Conservation (phyloP, 2,888 invertebrate species). For the Azorinus chamasolen region DNA sequence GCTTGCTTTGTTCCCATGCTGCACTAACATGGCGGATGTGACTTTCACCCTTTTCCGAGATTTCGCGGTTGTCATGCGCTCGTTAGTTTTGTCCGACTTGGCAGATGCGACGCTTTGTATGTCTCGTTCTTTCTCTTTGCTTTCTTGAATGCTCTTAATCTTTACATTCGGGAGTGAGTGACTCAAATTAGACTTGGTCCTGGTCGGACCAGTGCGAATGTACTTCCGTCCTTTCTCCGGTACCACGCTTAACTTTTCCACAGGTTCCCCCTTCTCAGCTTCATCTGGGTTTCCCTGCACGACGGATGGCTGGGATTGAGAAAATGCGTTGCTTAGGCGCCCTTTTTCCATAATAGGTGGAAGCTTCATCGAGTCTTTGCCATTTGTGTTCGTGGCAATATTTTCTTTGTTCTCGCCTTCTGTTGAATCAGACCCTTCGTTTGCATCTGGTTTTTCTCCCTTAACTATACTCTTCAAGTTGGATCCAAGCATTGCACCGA, state of each 20-base stretch:
- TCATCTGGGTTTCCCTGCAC: constrained; percentile 48
- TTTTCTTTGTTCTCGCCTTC: constrained; percentile 37
- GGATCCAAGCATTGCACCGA: constrained; percentile 59
- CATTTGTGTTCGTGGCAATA: not conserved
- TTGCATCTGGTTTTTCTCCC: constrained; percentile 49
- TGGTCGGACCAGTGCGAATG: constrained; percentile 51
- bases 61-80: constrained; percentile 42
- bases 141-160: constrained; percentile 12
- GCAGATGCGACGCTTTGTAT: constrained; percentile 48
- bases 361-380: constrained; percentile 50
- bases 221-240: constrained; percentile 54
- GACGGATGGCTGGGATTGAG: constrained; percentile 50
- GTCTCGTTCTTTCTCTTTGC: constrained; percentile 27
- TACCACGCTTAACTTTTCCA: constrained; percentile 45
- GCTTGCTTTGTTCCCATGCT: constrained; percentile 71
- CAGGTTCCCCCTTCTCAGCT: constrained; percentile 37
- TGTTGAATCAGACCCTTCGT: constrained; percentile 31
- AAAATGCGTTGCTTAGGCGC: constrained; percentile 47
- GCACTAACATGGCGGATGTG: constrained; percentile 70
- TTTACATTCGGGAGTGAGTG: constrained; percentile 57
- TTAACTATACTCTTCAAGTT: constrained; percentile 56
- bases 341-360: constrained; percentile 65
- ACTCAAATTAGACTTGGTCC: constrained; percentile 38
- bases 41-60: constrained; percentile 61
- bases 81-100: constrained; percentile 57